Evolutionary conservation across 2,113 vertebrate genomes (phyloP), one percentile per base, ranked within the genome.

Genomic region (Lophotis ruficrista): DNA sequence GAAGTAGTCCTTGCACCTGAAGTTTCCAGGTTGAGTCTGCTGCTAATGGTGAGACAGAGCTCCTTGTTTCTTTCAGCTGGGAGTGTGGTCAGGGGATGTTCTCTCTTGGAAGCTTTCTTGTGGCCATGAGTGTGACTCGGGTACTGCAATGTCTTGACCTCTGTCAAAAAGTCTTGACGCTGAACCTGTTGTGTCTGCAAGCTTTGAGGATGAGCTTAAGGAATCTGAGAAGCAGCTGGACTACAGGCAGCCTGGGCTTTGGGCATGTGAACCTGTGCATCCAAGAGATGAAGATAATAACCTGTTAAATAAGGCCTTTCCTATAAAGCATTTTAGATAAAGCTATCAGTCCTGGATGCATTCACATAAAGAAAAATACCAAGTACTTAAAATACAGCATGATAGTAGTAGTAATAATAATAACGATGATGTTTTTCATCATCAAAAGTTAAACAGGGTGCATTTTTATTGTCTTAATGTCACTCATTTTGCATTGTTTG

Each of bases 241-340:
- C 27, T 65, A 8, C 8, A 17, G 14, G 4, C 8, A 91, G 10
- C 1, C 5, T 23, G 10, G 9, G 80, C 4, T 53, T 77, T 61
- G 8, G 12, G 12, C 12, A 22, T 16, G 10, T 60, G 22, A 75
- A n/a, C 4, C 45, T 0, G 0, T 28, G 2, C 6, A 3, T 31
- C 7, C 22, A 50, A 38, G 28, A 78, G 9, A 22, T 35, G 8
- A 81, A 53, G 7, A 20, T 20, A 56, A 56, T 5, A 77, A 43
- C 1, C 4, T 2, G 0, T 25, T 69, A 81, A 89, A 68, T 79
- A 31, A 61, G 14, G 8, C 23, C 31, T 17, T 61, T 90, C 20
- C 14, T 54, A 22, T 37, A 50, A 47, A 3, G 0, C 10, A 33
- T n/a, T 61, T 65, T 15, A 57, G 18, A 79, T 69, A 56, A 83